Percentiles rank a stretch among this genome's conserved stretches.
These are phyloP conservation scores for Brachypteracias leptosomus DNA, from an alignment of 2,113 vertebrate genomes.

Conservation along the genomic window DNA sequence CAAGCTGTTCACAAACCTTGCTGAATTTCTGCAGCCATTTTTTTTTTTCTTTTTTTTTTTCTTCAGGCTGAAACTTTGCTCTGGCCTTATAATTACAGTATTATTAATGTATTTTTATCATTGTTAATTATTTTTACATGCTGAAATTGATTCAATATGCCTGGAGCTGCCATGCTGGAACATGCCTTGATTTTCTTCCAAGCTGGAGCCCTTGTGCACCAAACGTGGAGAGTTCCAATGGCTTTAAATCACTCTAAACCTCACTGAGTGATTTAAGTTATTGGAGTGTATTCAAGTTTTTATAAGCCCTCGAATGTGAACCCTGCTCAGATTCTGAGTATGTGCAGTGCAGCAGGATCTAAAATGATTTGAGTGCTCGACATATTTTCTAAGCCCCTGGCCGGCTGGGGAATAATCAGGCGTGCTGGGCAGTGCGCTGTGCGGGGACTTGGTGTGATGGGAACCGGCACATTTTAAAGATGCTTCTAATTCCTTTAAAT, in stretches of 20 bases:
- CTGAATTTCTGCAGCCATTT: slow-evolving; percentile 10
- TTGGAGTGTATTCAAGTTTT: slow-evolving; percentile 70
- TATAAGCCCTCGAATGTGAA: slow-evolving; percentile 62
- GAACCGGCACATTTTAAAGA: slow-evolving; percentile 57
- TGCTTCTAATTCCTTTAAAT: slow-evolving; percentile 60
- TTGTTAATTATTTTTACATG: slow-evolving; percentile 73
- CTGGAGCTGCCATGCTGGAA: slow-evolving; percentile 64
- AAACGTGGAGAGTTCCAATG: slow-evolving; percentile 63
- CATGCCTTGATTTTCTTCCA: slow-evolving; percentile 69
- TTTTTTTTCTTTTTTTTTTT: not conserved
- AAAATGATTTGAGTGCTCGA: slow-evolving; percentile 59
- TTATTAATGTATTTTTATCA: slow-evolving; percentile 72
- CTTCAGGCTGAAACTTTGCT: slow-evolving; percentile 31
- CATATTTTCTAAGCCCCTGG: slow-evolving; percentile 53
- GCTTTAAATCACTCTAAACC: slow-evolving; percentile 67
- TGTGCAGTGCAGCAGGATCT: slow-evolving; percentile 54
- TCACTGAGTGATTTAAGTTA: slow-evolving; percentile 70
- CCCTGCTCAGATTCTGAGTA: slow-evolving; percentile 46
- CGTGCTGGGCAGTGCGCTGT: not conserved
- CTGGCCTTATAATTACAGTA: slow-evolving; percentile 60
- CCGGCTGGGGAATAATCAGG: slow-evolving; percentile 43
- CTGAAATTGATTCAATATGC: slow-evolving; percentile 73
- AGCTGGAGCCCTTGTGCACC: slow-evolving; percentile 40
- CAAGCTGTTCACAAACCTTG: not conserved
- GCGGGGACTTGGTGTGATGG: not conserved